These are phyloP conservation scores for Agapostemon virescens DNA, from an alignment of 2,888 invertebrate species.

Conservation along the genomic window DNA sequence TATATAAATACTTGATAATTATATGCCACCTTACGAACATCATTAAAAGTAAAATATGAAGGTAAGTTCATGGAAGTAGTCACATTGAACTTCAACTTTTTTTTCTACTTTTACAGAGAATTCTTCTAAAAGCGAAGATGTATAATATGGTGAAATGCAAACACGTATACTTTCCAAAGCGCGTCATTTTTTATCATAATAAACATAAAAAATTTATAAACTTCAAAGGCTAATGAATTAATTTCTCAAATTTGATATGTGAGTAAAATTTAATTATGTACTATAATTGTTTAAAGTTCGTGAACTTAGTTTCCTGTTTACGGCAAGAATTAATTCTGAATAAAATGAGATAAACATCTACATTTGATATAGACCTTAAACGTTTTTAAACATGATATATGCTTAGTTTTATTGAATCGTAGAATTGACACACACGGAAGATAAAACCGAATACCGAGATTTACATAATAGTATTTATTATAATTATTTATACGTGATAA, in stretches of 20 bases:
- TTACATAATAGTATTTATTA: constrained; percentile 55
- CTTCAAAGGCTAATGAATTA: not conserved
- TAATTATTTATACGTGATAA: constrained; percentile 49
- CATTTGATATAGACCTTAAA: not conserved
- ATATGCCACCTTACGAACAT: constrained; percentile 6
- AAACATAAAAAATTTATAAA: not conserved
- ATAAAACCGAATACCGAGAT: constrained; percentile 18
- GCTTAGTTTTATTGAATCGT: not conserved
- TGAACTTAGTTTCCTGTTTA: not conserved
- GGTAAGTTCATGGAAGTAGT: not conserved
- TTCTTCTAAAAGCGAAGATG: not conserved
- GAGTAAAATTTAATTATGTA: not conserved
- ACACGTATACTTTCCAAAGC: not conserved
- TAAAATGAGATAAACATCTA: not conserved
- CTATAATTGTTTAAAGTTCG: not conserved
- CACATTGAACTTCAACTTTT: not conserved
- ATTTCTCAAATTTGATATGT: not conserved
- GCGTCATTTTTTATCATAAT: not conserved
- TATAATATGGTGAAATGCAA: not conserved
- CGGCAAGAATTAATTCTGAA: not conserved
- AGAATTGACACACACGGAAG: not conserved
- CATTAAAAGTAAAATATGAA: not conserved
- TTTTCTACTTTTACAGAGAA: not conserved
- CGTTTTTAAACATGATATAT: not conserved
- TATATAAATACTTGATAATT: not conserved